A percentile compares a stretch with the other conserved stretches of the same genome.
Conservation (phyloP, 2,113 vertebrate species). For the Hydropotes inermis region DNA sequence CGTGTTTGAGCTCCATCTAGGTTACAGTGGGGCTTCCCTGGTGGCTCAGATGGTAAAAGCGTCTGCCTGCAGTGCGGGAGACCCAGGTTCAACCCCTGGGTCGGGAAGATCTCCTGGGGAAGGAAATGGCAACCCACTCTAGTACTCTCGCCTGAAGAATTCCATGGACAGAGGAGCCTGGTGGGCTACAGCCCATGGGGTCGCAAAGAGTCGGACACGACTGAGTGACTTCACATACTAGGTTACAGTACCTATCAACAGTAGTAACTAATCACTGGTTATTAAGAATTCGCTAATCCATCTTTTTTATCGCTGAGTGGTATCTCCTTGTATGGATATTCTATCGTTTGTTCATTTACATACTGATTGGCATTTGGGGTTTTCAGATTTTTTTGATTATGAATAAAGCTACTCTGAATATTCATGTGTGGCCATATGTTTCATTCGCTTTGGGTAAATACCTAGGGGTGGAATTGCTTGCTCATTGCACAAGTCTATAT, state of each 20-base stretch:
- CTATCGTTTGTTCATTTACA: neutral
- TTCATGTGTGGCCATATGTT: neutral
- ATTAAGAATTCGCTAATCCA: neutral
- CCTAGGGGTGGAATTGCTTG: neutral
- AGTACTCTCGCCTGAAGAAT: neutral
- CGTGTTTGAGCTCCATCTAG: neutral
- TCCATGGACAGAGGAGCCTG: neutral
- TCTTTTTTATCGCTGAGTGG: neutral
- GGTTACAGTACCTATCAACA: neutral
- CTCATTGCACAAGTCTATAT: neutral
- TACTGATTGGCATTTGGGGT: neutral
- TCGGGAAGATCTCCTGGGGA: neutral
- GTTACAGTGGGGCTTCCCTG: neutral
- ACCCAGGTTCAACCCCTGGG: neutral
- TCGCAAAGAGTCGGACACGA: rapidly evolving
- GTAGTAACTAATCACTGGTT: neutral
- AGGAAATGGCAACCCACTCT: neutral
- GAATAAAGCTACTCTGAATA: neutral
- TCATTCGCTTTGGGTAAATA: neutral
- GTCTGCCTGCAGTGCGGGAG: neutral
- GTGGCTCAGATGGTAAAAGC: neutral
- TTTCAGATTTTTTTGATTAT: neutral
- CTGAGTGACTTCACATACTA: neutral
- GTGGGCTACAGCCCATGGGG: neutral
- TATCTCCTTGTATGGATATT: neutral